Base-by-base conservation (phyloP, 2,113 vertebrate species). In the Megaceryle torquata region DNA sequence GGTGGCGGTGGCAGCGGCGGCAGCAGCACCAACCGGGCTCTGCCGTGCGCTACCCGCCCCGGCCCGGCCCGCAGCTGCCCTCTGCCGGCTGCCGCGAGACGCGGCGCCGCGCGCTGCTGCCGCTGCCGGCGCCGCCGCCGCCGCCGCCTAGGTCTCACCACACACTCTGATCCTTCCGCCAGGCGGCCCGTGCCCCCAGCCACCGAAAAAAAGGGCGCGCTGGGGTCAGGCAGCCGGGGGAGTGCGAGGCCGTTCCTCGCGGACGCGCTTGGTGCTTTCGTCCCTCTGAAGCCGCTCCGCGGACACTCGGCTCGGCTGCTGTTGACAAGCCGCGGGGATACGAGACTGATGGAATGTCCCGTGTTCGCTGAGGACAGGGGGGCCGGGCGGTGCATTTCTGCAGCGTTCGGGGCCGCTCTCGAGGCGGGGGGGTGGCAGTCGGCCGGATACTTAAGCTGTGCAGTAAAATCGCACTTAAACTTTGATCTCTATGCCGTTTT, bases 401-500 rank as follows among this genome's bases (percentile, higher is more conserved):
- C 60, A 69, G 65, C 29, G 41, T n/a, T 48, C 29, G 15, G 77
- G 56, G 37, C 15, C 44, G 5, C 35, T 88, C 91, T 56, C 56
- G 33, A 26, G 46, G 86, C 46, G 19, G 53, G 7, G 81, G 59
- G 90, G 79, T 14, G 85, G 69, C 90, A 83, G 72, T 20, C 61
- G 53, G 6, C 86, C 33, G 78, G 79, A 31, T 69, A 72, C 63
- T 88, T 88, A 54, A 80, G 63, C 95, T 35, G 28, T 15, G 60
- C 78, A 56, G 77, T 96, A 91, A 96, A 96, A 97, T 24, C 82
- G 82, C 13, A 84, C 81, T 96, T 96, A 94, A 96, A 94, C 92
- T 89, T 84, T 95, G 93, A 88, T 85, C 94, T 82, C 86, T 14
- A 53, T 41, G 37, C 37, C 54, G 8, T 82, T 91, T 85, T 93